Evolutionary conservation across 1,140 invertebrate species (phyloP).

Genomic region (Caenorhabditis inopinata): DNA sequence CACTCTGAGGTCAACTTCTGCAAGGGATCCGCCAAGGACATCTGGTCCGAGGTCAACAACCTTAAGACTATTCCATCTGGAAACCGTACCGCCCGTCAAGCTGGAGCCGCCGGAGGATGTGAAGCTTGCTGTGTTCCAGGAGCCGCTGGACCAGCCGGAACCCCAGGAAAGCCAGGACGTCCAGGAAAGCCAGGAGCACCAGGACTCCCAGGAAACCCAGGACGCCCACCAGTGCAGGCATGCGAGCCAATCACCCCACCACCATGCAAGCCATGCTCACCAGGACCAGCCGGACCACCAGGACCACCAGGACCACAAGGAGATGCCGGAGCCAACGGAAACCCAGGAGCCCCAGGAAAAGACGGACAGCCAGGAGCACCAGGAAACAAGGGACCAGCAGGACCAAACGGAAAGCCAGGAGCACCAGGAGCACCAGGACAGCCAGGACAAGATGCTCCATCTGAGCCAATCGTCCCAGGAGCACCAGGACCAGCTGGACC

Average conservation of each 20-base stretch:
- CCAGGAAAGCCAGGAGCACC: constrained; percentile 49
- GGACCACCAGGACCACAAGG: not conserved
- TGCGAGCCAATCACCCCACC: constrained; percentile 44
- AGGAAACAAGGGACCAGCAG: not conserved
- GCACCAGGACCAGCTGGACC: constrained; percentile 16
- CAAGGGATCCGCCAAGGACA: constrained; percentile 46
- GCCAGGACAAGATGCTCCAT: not conserved
- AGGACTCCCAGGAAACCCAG: constrained; percentile 44
- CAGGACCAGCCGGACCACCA: constrained; percentile 15
- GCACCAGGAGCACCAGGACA: constrained; percentile 12
- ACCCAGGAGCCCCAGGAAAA: not conserved
- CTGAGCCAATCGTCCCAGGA: constrained; percentile 6
- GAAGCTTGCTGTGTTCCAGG: constrained; percentile 41
- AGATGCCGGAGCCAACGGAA: not conserved
- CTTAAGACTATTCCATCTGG: constrained; percentile 23
- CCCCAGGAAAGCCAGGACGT: constrained; percentile 49
- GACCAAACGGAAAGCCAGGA: constrained; percentile 21
- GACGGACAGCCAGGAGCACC: not conserved
- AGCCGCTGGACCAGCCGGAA: constrained; percentile 49
- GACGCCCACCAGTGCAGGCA: constrained; percentile 43
- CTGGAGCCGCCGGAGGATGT: constrained; percentile 21
- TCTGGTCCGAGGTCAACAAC: constrained; percentile 43
- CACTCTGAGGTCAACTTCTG: constrained; percentile 21
- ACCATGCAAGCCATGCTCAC: constrained; percentile 26
- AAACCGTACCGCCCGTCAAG: constrained; percentile 45